These are phyloP conservation scores for Caiman crocodilus DNA, from an alignment of 2,797 vertebrate species.

Conservation along the genomic window DNA sequence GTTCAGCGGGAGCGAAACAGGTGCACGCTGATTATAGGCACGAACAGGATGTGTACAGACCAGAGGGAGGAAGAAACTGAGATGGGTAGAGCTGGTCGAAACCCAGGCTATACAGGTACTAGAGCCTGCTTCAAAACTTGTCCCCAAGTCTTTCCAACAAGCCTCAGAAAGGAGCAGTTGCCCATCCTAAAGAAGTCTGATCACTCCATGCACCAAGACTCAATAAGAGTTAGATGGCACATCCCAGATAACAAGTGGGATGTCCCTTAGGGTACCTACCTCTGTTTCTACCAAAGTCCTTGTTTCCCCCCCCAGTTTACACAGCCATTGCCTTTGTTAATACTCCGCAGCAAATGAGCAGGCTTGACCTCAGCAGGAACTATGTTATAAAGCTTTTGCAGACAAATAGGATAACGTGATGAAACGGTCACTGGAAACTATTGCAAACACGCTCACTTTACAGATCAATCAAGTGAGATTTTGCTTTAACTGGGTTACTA, in stretches of 20 bases:
- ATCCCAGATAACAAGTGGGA: not conserved
- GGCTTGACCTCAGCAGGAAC: too few species aligned
- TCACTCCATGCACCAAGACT: not conserved
- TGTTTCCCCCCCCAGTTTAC: not conserved
- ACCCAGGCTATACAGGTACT: not conserved
- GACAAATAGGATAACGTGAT: slow-evolving; percentile 39
- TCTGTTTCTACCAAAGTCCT: not conserved
- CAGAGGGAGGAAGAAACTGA: slow-evolving; percentile 4
- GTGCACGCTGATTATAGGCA: not conserved
- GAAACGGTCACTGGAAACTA: slow-evolving; percentile 21
- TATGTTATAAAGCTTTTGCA: slow-evolving; percentile 10
- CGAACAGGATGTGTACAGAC: not conserved
- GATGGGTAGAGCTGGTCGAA: not conserved
- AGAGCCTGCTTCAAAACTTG: not conserved
- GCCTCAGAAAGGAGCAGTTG: not conserved
- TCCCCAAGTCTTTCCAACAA: not conserved
- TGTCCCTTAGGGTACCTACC: not conserved
- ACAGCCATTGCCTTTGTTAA: not conserved
- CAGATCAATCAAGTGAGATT: not conserved
- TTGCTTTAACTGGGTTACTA: slow-evolving; percentile 50
- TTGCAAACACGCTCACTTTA: slow-evolving; percentile 31
- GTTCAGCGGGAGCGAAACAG: not conserved
- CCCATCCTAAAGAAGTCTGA: not conserved
- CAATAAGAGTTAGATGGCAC: not conserved
- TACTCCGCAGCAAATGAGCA: not conserved